phyloP scores from a whole-genome alignment of 2,113 vertebrate species.

The Xyliphius kryptos region DNA sequence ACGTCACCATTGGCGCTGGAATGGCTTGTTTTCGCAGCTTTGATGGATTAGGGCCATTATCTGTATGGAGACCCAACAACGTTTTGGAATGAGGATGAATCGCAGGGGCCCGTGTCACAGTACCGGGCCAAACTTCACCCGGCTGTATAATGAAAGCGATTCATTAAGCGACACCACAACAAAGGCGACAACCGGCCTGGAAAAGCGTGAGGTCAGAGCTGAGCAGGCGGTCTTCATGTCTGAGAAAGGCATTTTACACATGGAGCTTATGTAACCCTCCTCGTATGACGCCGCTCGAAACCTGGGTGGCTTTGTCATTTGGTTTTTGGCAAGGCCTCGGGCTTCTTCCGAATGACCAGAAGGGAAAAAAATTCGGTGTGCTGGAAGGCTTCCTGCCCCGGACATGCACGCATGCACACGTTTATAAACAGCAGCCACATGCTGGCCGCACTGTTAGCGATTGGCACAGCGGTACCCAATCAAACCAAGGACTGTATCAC shows the following conservation, averaged over 20 bases:
- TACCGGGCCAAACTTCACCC: too few species aligned
- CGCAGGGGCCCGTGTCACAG: background rate
- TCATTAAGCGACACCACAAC: background rate
- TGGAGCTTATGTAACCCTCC: constrained; percentile 22
- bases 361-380: constrained; percentile 14
- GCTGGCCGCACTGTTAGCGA: too few species aligned
- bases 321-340: constrained; percentile 2
- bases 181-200: constrained; percentile 1
- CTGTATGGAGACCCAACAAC: background rate
- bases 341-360: constrained; percentile 20
- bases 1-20: too few species aligned
- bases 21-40: too few species aligned
- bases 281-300: constrained; percentile 23
- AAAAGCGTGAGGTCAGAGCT: background rate
- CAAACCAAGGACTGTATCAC: too few species aligned
- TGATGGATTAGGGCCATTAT: too few species aligned
- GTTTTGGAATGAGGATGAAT: background rate
- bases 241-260: constrained; percentile 14
- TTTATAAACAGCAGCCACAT: too few species aligned
- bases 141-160: constrained; percentile 10
- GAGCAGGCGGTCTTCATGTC: constrained; percentile 7
- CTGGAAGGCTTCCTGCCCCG: constrained; percentile 18
- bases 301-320: constrained; percentile 30
- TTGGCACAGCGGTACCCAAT: too few species aligned
- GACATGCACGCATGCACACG: constrained; percentile 12